Evolutionary conservation across 2,113 vertebrate genomes (phyloP), one percentile per base, ranked within the genome.

Genomic region (Oncorhynchus kisutch): DNA sequence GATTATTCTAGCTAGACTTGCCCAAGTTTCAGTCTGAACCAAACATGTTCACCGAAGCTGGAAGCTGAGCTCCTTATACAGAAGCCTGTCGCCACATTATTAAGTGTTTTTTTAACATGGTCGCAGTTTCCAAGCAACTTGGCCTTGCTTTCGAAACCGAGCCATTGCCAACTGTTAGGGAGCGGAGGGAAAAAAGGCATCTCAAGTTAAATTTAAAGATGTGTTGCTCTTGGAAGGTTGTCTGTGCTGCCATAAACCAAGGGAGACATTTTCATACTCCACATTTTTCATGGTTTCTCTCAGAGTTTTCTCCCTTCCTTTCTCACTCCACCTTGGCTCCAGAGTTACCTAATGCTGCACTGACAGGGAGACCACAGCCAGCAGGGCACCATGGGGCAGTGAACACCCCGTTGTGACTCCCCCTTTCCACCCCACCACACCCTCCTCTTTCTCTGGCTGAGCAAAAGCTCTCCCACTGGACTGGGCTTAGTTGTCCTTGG

Each of bases 221-320:
- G 90, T 94, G 94, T 94, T 94, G 92, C 93, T 94, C 88, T 94
- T 94, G 94, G 94, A 94, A 81, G 90, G 83, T 67, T 20, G 72
- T 84, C 90, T 78, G 86, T 72, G 51, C 88, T 87, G 91, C 92
- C 82, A 94, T 94, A 94, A 94, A 94, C 92, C 94, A 92, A 93
- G 90, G 92, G 93, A 94, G 94, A 94, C 92, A 93, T 94, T 94
- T 94, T 94, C 93, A 94, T 94, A 91, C 93, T 93, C 92, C 31
- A 91, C 93, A 94, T 94, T 94, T 94, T 94, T 94, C 93, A 92
- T 94, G 94, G 93, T 94, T 94, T 93, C 80, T 88, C 91, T 91
- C 80, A 1, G 88, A 91, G 92, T 94, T 93, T 89, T 91, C 94
- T 92, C 93, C 94, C 94, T 94, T 94, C 93, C 93, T 94, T 88